Conservation (phyloP, 1,140 invertebrate species). For the Drosophila seguyi region DNA sequence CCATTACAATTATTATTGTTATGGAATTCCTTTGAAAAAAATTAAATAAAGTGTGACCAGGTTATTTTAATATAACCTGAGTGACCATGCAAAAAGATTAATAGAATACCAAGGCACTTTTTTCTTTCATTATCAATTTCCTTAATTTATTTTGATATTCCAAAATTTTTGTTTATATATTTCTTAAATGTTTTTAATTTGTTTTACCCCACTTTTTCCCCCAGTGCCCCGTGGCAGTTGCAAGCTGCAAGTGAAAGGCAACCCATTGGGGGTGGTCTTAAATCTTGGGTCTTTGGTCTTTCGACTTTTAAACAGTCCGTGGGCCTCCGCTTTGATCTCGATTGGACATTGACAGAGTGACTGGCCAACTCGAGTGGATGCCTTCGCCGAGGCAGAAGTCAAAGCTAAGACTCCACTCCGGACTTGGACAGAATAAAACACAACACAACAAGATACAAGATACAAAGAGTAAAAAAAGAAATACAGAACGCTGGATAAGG, state of each 20-base stretch:
- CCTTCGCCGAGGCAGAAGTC: neutral
- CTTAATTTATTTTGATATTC: neutral
- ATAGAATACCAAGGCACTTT: no score
- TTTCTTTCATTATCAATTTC: no score
- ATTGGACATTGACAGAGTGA: constrained; percentile 43
- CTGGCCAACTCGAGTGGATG: constrained; percentile 22
- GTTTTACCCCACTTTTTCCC: neutral
- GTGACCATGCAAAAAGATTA: neutral
- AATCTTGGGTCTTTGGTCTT: constrained; percentile 22
- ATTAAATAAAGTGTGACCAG: neutral
- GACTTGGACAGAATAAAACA: neutral
- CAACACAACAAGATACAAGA: neutral
- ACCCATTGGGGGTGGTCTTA: constrained; percentile 23
- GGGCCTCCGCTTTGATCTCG: constrained; percentile 29
- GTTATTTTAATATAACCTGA: no score
- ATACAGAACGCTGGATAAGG: no score
- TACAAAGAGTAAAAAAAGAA: no score
- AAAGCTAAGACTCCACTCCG: neutral
- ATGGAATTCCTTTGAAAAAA: neutral
- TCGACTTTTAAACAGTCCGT: constrained; percentile 8
- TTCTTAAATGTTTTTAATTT: neutral
- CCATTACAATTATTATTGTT: neutral
- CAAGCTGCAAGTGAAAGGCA: constrained; percentile 48
- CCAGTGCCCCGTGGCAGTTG: neutral
- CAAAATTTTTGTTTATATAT: neutral